A percentile compares a stretch with the other conserved stretches of the same genome.
These are phyloP conservation scores for Trichacis sp. DNA, from an alignment of 2,888 invertebrate genomes.

Conservation along the genomic window DNA sequence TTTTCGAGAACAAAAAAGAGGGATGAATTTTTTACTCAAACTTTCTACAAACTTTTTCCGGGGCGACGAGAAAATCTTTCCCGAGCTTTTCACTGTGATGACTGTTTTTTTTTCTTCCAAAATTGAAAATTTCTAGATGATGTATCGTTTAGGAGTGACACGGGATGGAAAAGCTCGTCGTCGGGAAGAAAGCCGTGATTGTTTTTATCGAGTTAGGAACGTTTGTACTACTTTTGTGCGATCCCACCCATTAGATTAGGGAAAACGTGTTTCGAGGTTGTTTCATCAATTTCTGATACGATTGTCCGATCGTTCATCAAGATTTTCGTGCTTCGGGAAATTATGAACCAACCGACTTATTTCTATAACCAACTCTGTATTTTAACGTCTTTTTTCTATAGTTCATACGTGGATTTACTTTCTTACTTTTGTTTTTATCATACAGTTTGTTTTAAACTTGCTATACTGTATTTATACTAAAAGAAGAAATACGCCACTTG, in stretches of 20 bases:
- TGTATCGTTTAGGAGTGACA: no score
- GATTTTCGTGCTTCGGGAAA: background rate
- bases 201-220: constrained; percentile 46
- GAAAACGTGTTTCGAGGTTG: constrained; percentile 50
- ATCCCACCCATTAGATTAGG: constrained; percentile 45
- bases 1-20: constrained; percentile 24
- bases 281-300: background rate
- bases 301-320: background rate
- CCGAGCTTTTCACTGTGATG: background rate
- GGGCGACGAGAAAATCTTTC: no score
- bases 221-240: constrained; percentile 41
- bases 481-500: constrained; percentile 32
- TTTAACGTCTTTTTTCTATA: constrained; percentile 63
- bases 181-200: constrained; percentile 13
- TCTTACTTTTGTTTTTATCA: constrained; percentile 58
- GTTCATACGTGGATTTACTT: constrained; percentile 55
- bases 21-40: constrained; percentile 44
- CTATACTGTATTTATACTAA: constrained; percentile 52
- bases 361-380: constrained; percentile 64
- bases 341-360: constrained; percentile 46
- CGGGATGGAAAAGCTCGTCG: no score
- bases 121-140: background rate
- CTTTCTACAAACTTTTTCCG: constrained; percentile 15
- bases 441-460: constrained; percentile 66
- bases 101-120: background rate